phyloP scores from a whole-genome alignment of 2,113 vertebrate species.

The Porphyrio hochstetteri region DNA sequence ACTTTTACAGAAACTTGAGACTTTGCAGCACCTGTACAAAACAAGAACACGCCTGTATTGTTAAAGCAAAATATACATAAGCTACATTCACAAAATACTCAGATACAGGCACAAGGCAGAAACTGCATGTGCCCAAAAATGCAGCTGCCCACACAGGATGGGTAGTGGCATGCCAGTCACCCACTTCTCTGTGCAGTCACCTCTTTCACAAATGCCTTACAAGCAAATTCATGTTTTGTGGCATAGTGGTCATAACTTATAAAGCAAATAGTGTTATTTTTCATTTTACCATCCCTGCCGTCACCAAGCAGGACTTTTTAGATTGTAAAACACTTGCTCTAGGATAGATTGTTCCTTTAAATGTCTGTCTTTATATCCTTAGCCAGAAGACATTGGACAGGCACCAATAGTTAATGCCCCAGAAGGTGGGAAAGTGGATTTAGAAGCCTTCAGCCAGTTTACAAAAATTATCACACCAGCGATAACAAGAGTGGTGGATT shows the following conservation, averaged over 20 bases:
- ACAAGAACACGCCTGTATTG: not conserved
- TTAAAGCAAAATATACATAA: not conserved
- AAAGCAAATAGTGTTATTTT: not conserved
- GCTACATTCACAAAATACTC: not conserved
- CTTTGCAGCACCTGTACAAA: not conserved
- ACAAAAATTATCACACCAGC: constrained; percentile 99
- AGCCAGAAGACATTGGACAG: constrained; percentile 98
- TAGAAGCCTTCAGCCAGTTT: constrained; percentile 99
- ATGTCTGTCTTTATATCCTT: constrained; percentile 71
- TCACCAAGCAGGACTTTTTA: not conserved
- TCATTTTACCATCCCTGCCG: not conserved
- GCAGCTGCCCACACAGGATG: not conserved
- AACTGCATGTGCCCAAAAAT: not conserved
- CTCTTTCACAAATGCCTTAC: not conserved
- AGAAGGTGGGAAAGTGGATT: constrained; percentile 97
- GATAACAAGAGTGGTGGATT: constrained; percentile 99
- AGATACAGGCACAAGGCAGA: not conserved
- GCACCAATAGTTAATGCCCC: constrained; percentile 89
- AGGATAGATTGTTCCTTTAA: constrained; percentile 57
- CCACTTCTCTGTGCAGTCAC: not conserved
- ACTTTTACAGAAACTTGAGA: not conserved
- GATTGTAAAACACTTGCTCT: not conserved
- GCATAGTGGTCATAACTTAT: not conserved
- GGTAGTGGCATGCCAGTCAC: not conserved
- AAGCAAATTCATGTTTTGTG: not conserved